Base-by-base conservation (phyloP, 2,113 vertebrate genomes). In the Addax nasomaculatus region DNA sequence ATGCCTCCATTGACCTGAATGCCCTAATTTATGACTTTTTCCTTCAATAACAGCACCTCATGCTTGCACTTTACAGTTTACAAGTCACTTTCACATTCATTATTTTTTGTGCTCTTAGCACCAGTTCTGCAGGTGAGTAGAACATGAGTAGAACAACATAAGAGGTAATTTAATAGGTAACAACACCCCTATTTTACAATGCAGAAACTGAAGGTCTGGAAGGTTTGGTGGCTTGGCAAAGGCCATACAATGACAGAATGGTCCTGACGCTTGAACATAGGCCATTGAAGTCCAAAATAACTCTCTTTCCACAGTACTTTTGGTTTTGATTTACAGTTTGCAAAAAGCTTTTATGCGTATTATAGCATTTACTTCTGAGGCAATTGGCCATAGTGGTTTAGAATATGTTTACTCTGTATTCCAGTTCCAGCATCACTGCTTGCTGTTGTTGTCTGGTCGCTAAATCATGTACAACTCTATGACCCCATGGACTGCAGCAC, bases 81-180 rank as follows among this genome's bases (percentile, higher is more conserved):
- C 89, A 76, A 45, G 57, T 62, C 29, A 91, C n/a, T 90, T 96
- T 84, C 57, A 51, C n/a, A 64, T n/a, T 55, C 15, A 36, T 78
- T 92, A 87, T 81, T 95, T 94, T 88, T 81, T 81, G 80, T 88
- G 76, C 53, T 97, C 25, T 93, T 36, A 55, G 13, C 64, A 55
- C 29, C 9, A 84, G 21, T 91, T 93, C 78, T 70, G 30, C 33
- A 86, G 36, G 27, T 60, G 21, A 83, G 16, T 29, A 95, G 27
- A 73, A 73, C 9, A 2, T 49, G 84, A 79, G n/a, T 70, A 23
- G 7, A 90, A 21, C 21, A 83, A 13, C n/a, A 39, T 39, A 76
- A 8, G 23, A 79, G 51, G 19, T 57, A 67, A 76, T 94, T 89
- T 33, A 80, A n/a, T 49, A 89, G 29, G 23, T 51, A 85, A 91